phyloP scores from a whole-genome alignment of 2,888 invertebrate genomes.

The Parnassius glacialis region DNA sequence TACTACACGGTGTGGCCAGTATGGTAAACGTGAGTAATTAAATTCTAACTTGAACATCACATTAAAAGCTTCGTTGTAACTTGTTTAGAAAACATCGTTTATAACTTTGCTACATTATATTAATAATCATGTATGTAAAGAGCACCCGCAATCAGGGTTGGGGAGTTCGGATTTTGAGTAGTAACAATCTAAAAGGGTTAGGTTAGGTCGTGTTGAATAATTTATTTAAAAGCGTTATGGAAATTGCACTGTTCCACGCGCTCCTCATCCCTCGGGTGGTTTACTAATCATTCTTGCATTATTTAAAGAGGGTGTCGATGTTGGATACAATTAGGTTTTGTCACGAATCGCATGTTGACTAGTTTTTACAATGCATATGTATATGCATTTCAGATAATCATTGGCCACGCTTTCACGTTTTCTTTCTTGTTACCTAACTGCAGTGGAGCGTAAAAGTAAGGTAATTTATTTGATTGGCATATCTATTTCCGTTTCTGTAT shows the following conservation, averaged over 20 bases:
- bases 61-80: not conserved
- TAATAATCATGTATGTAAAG: constrained; percentile 20
- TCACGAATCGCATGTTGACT: constrained; percentile 36
- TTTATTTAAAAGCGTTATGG: constrained; percentile 36
- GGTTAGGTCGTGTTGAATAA: constrained; percentile 39
- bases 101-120: constrained; percentile 10
- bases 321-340: constrained; percentile 39
- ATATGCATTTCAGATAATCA: constrained; percentile 38
- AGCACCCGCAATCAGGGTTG: constrained; percentile 19
- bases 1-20: not conserved
- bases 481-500: too few species aligned
- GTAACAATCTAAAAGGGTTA: constrained; percentile 32
- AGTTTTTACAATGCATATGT: constrained; percentile 33
- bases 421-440: not conserved
- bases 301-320: constrained; percentile 42
- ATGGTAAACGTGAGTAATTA: too few species aligned
- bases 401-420: constrained; percentile 26
- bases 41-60: not conserved
- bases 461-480: too few species aligned
- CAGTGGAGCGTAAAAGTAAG: too few species aligned
- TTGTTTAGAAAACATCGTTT: not conserved
- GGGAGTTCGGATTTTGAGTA: not conserved
- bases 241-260: constrained; percentile 30
- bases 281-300: constrained; percentile 44
- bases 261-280: constrained; percentile 23